phyloP scores from a whole-genome alignment of 2,797 vertebrate genomes.

The Girardinus metallicus region DNA sequence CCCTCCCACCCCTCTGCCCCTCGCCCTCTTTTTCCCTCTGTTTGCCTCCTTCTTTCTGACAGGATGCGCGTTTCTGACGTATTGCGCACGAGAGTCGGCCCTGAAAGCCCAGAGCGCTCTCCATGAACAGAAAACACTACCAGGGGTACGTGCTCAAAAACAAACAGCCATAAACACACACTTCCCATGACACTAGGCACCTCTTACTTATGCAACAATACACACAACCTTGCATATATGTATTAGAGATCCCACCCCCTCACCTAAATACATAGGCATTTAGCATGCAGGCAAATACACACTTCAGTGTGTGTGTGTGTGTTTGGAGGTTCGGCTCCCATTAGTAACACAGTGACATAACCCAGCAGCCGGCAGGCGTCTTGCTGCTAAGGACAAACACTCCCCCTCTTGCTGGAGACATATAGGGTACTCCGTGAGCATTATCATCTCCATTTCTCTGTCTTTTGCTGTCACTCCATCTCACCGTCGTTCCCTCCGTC shows the following conservation, averaged over 20 bases:
- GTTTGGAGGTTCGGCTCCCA: constrained; percentile 58
- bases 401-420: constrained; percentile 63
- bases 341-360: constrained; percentile 75
- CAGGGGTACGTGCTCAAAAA: constrained; percentile 85
- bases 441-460: constrained; percentile 67
- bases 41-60: constrained; percentile 48
- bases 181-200: constrained; percentile 36
- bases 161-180: constrained; percentile 41
- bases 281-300: constrained; percentile 2
- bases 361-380: constrained; percentile 71
- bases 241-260: constrained; percentile 6
- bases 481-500: constrained; percentile 52
- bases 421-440: constrained; percentile 56
- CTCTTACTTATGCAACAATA: constrained; percentile 40
- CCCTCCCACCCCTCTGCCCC: not conserved
- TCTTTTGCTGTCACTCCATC: constrained; percentile 57
- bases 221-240: constrained; percentile 29
- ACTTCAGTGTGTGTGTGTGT: constrained; percentile 30
- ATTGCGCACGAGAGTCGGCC: constrained; percentile 90
- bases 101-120: constrained; percentile 92
- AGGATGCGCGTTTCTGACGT: constrained; percentile 85
- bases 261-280: constrained; percentile 11
- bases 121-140: constrained; percentile 92
- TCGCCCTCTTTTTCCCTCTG: constrained; percentile 20
- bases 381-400: constrained; percentile 73